Evolutionary conservation across 2,113 vertebrate species (phyloP).

Genomic region (Sinocyclocheilus anophthalmus): DNA sequence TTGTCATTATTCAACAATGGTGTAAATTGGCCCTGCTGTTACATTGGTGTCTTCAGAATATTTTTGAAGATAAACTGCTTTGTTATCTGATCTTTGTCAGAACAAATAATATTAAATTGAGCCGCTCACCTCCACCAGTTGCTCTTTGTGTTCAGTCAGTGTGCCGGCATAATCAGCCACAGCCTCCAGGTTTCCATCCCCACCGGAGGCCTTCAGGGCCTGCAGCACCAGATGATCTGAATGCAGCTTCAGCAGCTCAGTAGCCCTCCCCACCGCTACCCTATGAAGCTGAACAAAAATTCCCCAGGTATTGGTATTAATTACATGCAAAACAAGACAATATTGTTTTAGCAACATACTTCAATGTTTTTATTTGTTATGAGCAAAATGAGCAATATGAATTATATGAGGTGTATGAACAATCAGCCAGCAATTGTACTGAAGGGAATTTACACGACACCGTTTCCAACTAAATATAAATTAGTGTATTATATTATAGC

Average conservation of each 20-base stretch:
- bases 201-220: constrained; percentile 81
- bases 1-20: not conserved
- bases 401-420: not conserved
- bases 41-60: no score
- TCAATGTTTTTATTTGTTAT: no score
- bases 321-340: not conserved
- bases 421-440: not conserved
- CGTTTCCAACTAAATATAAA: no score
- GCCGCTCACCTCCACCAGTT: constrained; percentile 91
- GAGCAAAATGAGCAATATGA: no score
- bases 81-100: not conserved
- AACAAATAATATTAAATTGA: constrained; percentile 57
- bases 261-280: constrained; percentile 82
- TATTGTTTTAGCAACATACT: no score
- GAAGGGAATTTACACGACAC: not conserved
- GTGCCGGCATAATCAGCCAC: constrained; percentile 88
- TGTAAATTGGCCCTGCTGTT: not conserved
- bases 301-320: not conserved
- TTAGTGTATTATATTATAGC: no score
- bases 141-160: constrained; percentile 94
- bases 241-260: constrained; percentile 88
- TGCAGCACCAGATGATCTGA: constrained; percentile 85
- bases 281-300: constrained; percentile 82
- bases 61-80: no score
- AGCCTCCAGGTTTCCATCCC: constrained; percentile 91